phyloP scores from a whole-genome alignment of 2,888 invertebrate species.

The Orthonevra nobilis region DNA sequence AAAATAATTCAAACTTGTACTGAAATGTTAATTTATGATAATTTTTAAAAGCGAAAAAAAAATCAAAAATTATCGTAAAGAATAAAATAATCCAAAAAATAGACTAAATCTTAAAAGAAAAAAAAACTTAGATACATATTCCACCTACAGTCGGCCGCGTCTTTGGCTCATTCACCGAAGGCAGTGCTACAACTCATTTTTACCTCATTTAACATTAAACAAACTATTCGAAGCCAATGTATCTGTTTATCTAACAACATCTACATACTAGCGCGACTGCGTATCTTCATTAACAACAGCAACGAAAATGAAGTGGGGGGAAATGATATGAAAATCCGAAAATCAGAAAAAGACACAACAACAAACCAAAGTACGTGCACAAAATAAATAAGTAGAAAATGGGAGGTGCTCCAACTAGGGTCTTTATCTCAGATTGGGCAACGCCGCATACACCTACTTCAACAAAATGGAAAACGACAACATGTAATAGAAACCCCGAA shows the following conservation, averaged over 20 bases:
- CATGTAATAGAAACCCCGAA: constrained; percentile 42
- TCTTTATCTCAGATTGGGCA: constrained; percentile 71
- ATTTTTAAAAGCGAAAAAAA: constrained; percentile 30
- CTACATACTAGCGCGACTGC: constrained; percentile 36
- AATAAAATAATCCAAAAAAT: constrained; percentile 22
- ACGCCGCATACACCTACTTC: constrained; percentile 47
- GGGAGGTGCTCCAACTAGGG: constrained; percentile 71
- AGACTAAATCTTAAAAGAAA: constrained; percentile 1
- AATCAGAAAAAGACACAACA: constrained; percentile 21
- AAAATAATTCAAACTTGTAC: constrained; percentile 35
- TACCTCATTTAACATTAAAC: constrained; percentile 58
- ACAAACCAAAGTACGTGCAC: constrained; percentile 49
- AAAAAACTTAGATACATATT: constrained; percentile 12
- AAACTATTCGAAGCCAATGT: constrained; percentile 26
- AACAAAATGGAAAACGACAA: constrained; percentile 35
- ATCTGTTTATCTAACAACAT: background rate
- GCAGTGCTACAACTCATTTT: constrained; percentile 50
- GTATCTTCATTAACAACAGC: constrained; percentile 55
- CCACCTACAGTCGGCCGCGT: constrained; percentile 23
- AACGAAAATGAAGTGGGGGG: constrained; percentile 35
- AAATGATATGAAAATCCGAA: too few relatives aligned
- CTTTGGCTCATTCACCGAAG: constrained; percentile 38
- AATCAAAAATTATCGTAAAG: too few relatives aligned
- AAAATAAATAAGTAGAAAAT: constrained; percentile 62
- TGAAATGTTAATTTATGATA: constrained; percentile 61